Evolutionary conservation across 2,888 invertebrate species (phyloP), one percentile per base, ranked within the genome.

Genomic region (Acholoe squamosa): DNA sequence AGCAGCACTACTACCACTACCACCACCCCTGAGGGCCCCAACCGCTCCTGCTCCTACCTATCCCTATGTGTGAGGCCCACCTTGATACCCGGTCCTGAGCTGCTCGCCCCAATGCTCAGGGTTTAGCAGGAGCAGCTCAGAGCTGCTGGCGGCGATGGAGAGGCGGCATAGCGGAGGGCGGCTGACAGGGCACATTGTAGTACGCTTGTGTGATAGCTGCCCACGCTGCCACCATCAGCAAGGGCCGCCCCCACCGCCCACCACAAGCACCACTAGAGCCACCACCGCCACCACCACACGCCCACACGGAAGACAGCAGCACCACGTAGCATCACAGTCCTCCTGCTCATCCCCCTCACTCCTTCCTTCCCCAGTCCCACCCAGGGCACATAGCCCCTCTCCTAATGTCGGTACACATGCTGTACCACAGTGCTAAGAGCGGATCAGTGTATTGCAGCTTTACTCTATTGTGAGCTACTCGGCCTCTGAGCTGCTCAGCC

Each of bases 181-280:
- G 7, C 71, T 71, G 71, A 71, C 71, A 71, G 71, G 28, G 22
- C 28, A 22, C 71, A 71, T 71, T 71, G 71, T 71, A 71, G 71
- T 71, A 71, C 71, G 14, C 71, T 25, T 28, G 28, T 71, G 71
- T 28, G 31, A 71, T n/a, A 28, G 71, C 71, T 14, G 12, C 31
- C 71, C 71, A 28, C 80, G 43, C 34, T 43, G 5, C n/a, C 43
- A 43, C 80, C 76, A 76, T n/a, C 31, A 25, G 28, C 76, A 28
- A 61, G 28, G 31, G 43, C 34, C 80, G n/a, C 80, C 43, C 14
- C 80, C 19, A 33, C 33, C 77, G 28, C 77, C 77, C 33, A 25
- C 71, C 33, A 19, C 34, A 34, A 7, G 5, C 80, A n/a, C 76
- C 25, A 61, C 61, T 25, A 61, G 10, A 22, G 22, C 61, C 61